phyloP scores from a whole-genome alignment of 2,113 vertebrate genomes.

The Rhabdornis inornatus region DNA sequence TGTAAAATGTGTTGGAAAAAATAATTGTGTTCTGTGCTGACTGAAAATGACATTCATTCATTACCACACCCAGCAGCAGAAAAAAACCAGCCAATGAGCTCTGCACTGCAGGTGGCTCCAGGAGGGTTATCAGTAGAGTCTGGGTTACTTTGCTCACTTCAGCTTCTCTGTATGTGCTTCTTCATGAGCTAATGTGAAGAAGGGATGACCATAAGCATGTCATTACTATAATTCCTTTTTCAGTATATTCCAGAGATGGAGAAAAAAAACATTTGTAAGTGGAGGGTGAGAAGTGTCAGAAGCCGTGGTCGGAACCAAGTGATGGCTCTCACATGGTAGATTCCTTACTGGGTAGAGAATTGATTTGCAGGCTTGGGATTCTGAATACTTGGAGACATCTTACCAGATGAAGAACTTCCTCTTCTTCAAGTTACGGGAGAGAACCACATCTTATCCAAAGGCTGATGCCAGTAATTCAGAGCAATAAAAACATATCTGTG shows the following conservation, averaged over 20 bases:
- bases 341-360: background rate
- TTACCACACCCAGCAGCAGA: background rate
- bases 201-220: background rate
- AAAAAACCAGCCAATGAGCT: background rate
- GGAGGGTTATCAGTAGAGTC: background rate
- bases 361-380: background rate
- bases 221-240: background rate
- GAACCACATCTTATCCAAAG: background rate
- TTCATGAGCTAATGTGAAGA: background rate
- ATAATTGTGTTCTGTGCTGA: background rate
- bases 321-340: background rate
- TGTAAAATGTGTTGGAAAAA: background rate
- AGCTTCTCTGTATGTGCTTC: background rate
- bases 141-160: background rate
- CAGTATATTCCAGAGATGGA: background rate
- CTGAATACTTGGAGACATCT: background rate
- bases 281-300: background rate
- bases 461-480: background rate
- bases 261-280: background rate
- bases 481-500: background rate
- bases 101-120: background rate
- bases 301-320: background rate
- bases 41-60: background rate
- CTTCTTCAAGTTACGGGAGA: background rate
- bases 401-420: background rate